Base-by-base conservation (phyloP, 2,113 vertebrate genomes). In the Chloroceryle aenea region DNA sequence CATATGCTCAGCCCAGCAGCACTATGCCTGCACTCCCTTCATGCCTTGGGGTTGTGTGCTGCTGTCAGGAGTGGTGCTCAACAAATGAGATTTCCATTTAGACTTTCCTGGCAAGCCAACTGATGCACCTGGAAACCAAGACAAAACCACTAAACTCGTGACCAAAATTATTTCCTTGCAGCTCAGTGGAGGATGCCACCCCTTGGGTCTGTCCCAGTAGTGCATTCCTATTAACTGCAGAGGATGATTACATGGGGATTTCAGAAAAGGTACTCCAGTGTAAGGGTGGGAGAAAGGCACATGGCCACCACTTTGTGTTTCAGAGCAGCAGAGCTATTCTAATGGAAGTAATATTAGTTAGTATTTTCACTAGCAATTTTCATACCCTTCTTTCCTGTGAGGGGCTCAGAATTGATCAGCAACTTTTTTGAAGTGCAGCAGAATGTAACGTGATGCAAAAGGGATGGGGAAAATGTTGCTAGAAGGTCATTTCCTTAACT, bases 41-140 rank as follows among this genome's bases (percentile, higher is more conserved):
- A 22, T 3, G 7, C 7, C 23, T 23, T n/a, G 32, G 14, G 32
- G 27, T 25, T 1, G 1, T 1, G 1, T 42, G 52, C 32, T 22
- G 34, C 47, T 43, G n/a, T 67, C 50, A 67, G 34, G 53, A 67
- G 20, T 12, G 10, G 23, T 50, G 32, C 23, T 78, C 27, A 23
- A 48, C 36, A 38, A 56, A 47, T 20, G 67, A 34, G 38, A 50
- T 26, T 72, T 77, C 52, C 22, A 48, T 18, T 47, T 26, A 55
- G 30, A 36, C 13, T 14, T 50, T 56, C 47, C 47, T 20, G 11
- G 10, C 26, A 40, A 73, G 34, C 27, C 18, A 83, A 50, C 17
- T 52, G 66, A 40, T 56, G 61, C 59, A 87, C 20, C 20, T 79
- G 32, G 53, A 79, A 84, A 50, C 14, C 19, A 63, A 79, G 48